Percentiles rank a stretch among this genome's conserved stretches.
These are phyloP conservation scores for Acleris sparsana DNA, from an alignment of 2,888 invertebrate species.

Conservation along the genomic window DNA sequence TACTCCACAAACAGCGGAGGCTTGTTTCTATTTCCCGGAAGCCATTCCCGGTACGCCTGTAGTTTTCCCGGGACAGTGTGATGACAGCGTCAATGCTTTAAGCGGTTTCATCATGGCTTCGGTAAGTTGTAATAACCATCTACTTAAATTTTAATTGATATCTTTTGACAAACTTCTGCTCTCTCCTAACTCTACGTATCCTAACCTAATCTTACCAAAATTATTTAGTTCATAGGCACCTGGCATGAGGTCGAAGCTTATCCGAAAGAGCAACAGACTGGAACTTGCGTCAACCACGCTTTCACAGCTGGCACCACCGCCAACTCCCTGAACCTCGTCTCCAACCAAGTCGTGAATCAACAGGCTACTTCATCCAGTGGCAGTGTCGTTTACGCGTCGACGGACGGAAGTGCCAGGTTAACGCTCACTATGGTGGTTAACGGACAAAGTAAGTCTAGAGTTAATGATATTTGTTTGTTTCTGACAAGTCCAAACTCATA, in stretches of 20 bases:
- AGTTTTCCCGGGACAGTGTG: constrained; percentile 13
- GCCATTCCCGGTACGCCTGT: neutral
- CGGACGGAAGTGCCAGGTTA: constrained; percentile 10
- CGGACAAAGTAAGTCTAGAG: constrained; percentile 12
- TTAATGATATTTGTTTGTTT: neutral
- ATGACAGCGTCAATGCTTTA: constrained; percentile 4
- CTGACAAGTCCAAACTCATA: neutral
- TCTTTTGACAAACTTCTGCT: too few relatives aligned
- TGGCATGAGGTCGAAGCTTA: constrained; percentile 79
- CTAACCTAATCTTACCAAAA: neutral
- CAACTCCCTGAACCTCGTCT: constrained; percentile 39
- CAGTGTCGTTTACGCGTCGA: constrained; percentile 3
- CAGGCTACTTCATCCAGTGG: constrained; percentile 1
- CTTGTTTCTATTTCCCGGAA: constrained; percentile 52
- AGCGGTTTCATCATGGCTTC: constrained; percentile 4
- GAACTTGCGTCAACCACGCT: constrained; percentile 45
- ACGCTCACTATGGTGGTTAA: constrained; percentile 34
- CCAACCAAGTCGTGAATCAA: constrained; percentile 48
- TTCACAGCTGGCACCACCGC: neutral
- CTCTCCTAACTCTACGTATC: too few relatives aligned
- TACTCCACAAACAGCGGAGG: constrained; percentile 44
- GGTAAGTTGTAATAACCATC: neutral
- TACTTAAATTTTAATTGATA: too few relatives aligned
- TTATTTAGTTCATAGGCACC: constrained; percentile 74
- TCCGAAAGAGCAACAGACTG: constrained; percentile 77